Evolutionary conservation across 35 echinoderm and acorn worm genomes (phyloP).

Genomic region (Lytechinus pictus): DNA sequence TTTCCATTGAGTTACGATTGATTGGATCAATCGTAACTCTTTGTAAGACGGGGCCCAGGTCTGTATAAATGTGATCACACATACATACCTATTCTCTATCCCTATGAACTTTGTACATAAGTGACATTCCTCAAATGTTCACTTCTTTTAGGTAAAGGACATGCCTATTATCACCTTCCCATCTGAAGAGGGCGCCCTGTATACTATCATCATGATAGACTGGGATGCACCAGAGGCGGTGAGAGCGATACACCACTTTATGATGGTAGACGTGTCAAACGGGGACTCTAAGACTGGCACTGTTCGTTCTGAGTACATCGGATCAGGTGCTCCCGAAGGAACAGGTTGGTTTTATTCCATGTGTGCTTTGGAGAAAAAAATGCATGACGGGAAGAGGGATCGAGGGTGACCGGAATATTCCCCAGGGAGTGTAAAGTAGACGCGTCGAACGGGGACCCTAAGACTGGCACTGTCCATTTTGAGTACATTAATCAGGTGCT

Average conservation of each 20-base stretch:
- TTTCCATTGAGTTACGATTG: too few relatives aligned
- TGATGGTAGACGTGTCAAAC: constrained; percentile 66
- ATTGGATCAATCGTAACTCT: too few relatives aligned
- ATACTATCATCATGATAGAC: constrained; percentile 94
- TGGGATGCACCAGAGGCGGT: constrained; percentile 62
- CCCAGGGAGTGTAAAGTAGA: constrained; percentile 37
- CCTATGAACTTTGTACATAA: too few relatives aligned
- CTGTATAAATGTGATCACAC: too few relatives aligned
- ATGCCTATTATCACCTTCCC: constrained; percentile 72
- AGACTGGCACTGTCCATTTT: constrained; percentile 60
- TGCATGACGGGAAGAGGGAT: too few relatives aligned
- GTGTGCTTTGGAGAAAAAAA: too few relatives aligned
- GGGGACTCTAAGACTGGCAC: constrained; percentile 71
- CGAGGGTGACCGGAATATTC: too few relatives aligned
- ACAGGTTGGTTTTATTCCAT: constrained; percentile 49
- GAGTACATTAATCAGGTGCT: constrained; percentile 80
- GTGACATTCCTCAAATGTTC: too few relatives aligned
- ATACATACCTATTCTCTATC: too few relatives aligned
- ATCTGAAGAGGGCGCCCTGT: constrained; percentile 83
- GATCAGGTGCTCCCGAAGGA: constrained; percentile 73
- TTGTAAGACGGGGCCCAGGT: too few relatives aligned
- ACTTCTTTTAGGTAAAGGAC: constrained; percentile 70
- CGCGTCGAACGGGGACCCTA: constrained; percentile 61
- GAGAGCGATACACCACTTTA: constrained; percentile 75
- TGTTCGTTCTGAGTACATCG: constrained; percentile 67